phyloP scores from a whole-genome alignment of 1,140 invertebrate genomes.

The Drosophila rufa region DNA sequence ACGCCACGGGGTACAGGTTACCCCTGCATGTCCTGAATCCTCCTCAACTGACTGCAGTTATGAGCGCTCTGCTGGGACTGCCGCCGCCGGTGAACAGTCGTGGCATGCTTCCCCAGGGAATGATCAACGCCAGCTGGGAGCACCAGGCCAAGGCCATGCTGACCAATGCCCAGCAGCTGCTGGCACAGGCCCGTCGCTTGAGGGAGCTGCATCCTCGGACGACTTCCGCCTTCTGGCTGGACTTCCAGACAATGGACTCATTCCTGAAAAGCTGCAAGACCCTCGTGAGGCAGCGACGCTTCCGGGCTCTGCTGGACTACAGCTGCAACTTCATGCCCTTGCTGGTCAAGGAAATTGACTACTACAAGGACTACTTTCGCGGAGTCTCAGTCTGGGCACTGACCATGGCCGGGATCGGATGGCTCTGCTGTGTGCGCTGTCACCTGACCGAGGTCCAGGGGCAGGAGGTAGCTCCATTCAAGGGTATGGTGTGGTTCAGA shows the following conservation, averaged over 20 bases:
- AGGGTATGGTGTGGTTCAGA: background rate
- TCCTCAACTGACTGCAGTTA: conserved; percentile 95
- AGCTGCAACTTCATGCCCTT: conserved; percentile 42
- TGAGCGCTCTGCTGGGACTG: conserved; percentile 93
- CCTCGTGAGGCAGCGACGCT: conserved; percentile 44
- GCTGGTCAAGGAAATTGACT: conserved; percentile 87
- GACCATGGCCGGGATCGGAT: conserved; percentile 88
- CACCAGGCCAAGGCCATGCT: conserved; percentile 88
- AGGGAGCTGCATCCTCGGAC: conserved; percentile 25
- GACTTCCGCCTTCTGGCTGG: conserved; percentile 40
- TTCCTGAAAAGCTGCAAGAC: conserved; percentile 12
- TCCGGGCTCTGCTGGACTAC: conserved; percentile 39
- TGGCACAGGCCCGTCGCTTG: conserved; percentile 88
- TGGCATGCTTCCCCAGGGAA: conserved; percentile 89
- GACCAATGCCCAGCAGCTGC: conserved; percentile 90
- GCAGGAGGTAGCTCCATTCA: background rate
- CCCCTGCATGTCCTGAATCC: conserved; percentile 89
- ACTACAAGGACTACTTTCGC: conserved; percentile 92
- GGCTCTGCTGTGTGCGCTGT: conserved; percentile 84
- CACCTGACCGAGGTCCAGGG: background rate
- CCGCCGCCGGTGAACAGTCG: conserved; percentile 95
- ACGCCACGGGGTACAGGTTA: conserved; percentile 15
- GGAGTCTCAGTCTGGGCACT: conserved; percentile 87
- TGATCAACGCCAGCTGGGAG: conserved; percentile 86
- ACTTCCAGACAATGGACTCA: conserved; percentile 28